These are phyloP conservation scores for Leptodactylus fuscus DNA, from an alignment of 2,113 vertebrate species.

Conservation along the genomic window DNA sequence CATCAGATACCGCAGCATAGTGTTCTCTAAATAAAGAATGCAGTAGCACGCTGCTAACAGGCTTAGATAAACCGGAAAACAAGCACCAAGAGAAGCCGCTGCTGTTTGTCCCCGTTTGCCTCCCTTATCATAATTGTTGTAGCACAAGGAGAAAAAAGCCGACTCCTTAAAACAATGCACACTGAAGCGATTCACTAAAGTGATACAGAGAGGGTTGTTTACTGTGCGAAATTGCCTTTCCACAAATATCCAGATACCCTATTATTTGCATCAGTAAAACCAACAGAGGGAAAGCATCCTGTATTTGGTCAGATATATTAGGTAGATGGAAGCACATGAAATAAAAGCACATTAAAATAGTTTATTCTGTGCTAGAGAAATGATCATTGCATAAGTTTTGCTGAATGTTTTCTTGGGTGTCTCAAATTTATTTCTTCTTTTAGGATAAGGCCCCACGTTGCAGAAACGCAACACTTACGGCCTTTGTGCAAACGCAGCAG, in stretches of 20 bases:
- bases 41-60: conserved; percentile 56
- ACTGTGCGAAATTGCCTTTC: conserved; percentile 66
- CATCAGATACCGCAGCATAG: conserved; percentile 54
- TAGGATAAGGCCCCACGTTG: too few species aligned
- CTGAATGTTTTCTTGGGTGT: too few species aligned
- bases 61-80: conserved; percentile 64
- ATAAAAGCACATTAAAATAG: background rate
- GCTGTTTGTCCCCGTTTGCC: conserved; percentile 64
- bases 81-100: conserved; percentile 67
- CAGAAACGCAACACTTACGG: too few species aligned
- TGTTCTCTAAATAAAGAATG: conserved; percentile 63
- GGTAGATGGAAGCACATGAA: too few species aligned
- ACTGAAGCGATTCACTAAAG: conserved; percentile 65
- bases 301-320: background rate
- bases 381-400: background rate
- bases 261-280: conserved; percentile 48
- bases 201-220: conserved; percentile 64
- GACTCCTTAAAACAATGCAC: conserved; percentile 59
- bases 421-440: background rate
- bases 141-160: conserved; percentile 72
- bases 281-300: conserved; percentile 39
- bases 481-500: too few species aligned
- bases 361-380: background rate
- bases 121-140: conserved; percentile 68
- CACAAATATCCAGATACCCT: conserved; percentile 59